These are phyloP conservation scores for Alosa alosa DNA, from an alignment of 2,113 vertebrate species.

Conservation along the genomic window DNA sequence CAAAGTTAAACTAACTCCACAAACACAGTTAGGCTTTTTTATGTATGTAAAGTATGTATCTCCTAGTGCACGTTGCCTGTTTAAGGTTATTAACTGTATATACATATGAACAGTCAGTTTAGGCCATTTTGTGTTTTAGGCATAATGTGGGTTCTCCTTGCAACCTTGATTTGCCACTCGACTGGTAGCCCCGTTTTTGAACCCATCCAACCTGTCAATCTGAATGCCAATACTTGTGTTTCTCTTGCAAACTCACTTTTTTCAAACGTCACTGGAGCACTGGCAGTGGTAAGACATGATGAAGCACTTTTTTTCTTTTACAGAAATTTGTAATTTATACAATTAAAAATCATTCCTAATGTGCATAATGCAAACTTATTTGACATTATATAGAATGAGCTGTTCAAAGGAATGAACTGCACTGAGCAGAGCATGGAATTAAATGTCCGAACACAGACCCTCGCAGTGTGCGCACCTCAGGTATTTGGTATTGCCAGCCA, in stretches of 20 bases:
- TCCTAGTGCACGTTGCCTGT: too few relatives aligned
- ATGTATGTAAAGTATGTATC: too few relatives aligned
- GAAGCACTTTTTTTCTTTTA: background rate
- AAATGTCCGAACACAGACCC: conserved; percentile 44
- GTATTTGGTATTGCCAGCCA: conserved; percentile 19
- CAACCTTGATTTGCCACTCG: conserved; percentile 45
- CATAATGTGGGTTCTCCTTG: conserved; percentile 52
- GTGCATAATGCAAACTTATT: background rate
- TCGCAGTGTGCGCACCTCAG: conserved; percentile 59
- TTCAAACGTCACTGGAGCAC: conserved; percentile 46
- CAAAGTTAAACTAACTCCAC: too few relatives aligned
- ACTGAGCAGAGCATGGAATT: conserved; percentile 53
- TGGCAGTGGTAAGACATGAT: conserved; percentile 48
- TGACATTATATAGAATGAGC: conserved; percentile 39
- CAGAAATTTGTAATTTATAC: background rate
- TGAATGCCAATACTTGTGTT: conserved; percentile 45
- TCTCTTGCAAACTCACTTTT: conserved; percentile 50
- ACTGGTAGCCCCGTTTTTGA: conserved; percentile 41
- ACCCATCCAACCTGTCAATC: background rate
- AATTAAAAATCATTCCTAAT: background rate
- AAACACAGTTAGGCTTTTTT: too few relatives aligned
- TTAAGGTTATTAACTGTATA: too few relatives aligned
- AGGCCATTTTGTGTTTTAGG: background rate
- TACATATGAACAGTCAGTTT: background rate
- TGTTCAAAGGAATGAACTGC: conserved; percentile 67